Evolutionary conservation across 2,888 invertebrate species (phyloP), one percentile per base, ranked within the genome.

Genomic region (Acronicta psi): DNA sequence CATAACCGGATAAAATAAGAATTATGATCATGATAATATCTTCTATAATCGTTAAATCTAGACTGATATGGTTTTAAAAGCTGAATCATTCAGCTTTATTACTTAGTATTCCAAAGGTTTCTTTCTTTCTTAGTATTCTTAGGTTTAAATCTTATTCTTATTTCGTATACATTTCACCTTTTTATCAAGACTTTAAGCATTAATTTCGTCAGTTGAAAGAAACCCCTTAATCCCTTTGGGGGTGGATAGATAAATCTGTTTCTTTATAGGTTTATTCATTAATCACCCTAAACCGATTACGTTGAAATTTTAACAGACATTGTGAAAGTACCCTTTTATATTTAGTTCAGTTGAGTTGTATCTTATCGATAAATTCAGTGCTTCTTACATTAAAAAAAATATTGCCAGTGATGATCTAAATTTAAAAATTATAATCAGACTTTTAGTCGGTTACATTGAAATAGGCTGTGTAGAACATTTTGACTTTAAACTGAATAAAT

Each of bases 191-290:
- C 73, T 80, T 76, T 71, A 80, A 34, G 79, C 80, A 73, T 71
- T 73, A 73, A 72, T 82, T 80, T 72, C 61, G 70, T 60, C 59
- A 63, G 65, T 61, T 77, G 46, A 77, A 81, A 83, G 77, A 79
- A 78, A 77, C 73, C 71, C 72, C 75, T 77, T 80, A 69, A 75
- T 70, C 71, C 69, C 73, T 83, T 82, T 77, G 79, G 77, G 68
- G 52, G 75, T 69, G 61, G 63, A 66, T 74, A 77, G 69, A 81
- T 82, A 81, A 86, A 84, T 84, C 83, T 79, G 77, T 81, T 82
- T 81, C 82, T 80, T 80, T 83, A 81, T 79, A 77, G 81, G 72
- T 80, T 82, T 81, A 80, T 80, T 79, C 80, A 80, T 83, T 87
- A 85, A 84, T 85, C 85, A 82, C 75, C 77, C 69, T 75, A 79